These are phyloP conservation scores for Leptodactylus fuscus DNA, from an alignment of 2,113 vertebrate species.

Conservation along the genomic window DNA sequence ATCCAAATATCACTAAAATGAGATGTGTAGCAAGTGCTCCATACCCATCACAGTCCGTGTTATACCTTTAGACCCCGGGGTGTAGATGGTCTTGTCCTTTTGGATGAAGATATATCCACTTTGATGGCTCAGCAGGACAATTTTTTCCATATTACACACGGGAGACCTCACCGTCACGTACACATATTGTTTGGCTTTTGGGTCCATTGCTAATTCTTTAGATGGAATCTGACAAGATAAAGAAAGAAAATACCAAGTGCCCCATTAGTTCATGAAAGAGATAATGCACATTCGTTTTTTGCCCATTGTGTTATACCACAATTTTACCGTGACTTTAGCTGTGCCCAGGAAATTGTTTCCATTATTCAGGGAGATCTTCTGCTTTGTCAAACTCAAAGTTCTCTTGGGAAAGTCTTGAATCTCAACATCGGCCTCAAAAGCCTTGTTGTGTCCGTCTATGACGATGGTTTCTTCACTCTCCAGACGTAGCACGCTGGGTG, in stretches of 20 bases:
- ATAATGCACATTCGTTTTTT: too few relatives aligned
- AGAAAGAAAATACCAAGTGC: too few relatives aligned
- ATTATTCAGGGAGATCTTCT: conserved; percentile 27
- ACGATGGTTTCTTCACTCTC: conserved; percentile 55
- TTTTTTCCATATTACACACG: conserved; percentile 54
- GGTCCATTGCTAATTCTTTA: conserved; percentile 32
- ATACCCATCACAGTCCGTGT: too few relatives aligned
- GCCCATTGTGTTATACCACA: neutral
- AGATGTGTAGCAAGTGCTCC: too few relatives aligned
- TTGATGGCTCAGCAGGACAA: conserved; percentile 51
- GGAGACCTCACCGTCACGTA: neutral
- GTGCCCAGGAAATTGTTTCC: neutral
- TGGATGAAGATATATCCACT: conserved; percentile 63
- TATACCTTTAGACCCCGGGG: conserved; percentile 57
- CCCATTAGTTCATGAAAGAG: too few relatives aligned
- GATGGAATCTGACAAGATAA: conserved; percentile 55
- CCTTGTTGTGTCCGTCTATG: conserved; percentile 24
- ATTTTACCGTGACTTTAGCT: conserved; percentile 42
- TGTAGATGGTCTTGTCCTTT: conserved; percentile 63
- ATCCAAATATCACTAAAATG: too few relatives aligned
- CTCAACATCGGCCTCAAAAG: conserved; percentile 6
- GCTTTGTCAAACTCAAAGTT: neutral
- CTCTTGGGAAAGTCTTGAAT: conserved; percentile 42
- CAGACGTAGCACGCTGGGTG: conserved; percentile 37
- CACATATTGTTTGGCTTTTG: conserved; percentile 47